A percentile compares a stretch with the other conserved stretches of the same genome.
These are phyloP conservation scores for Toxotes lorentzi DNA, from an alignment of 2,797 vertebrate genomes.

Conservation along the genomic window DNA sequence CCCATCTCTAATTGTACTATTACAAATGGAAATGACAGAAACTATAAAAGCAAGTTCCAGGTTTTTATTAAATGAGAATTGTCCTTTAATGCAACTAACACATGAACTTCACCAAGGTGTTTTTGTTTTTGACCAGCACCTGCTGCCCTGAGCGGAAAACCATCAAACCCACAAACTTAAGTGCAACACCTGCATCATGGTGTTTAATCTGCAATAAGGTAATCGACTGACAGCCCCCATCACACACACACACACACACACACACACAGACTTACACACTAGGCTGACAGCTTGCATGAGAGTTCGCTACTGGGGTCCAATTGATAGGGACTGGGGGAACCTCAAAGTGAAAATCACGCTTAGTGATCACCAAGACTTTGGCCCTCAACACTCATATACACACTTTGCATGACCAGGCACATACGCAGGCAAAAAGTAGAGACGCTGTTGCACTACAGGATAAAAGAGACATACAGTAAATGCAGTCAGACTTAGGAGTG, in stretches of 20 bases:
- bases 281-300: constrained; percentile 20
- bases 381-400: constrained; percentile 15
- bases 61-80: background rate
- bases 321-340: constrained; percentile 66
- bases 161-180: constrained; percentile 1
- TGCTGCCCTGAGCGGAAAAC: background rate
- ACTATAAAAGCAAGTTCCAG: background rate
- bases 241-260: constrained; percentile 4
- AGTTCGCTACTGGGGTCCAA: constrained; percentile 48
- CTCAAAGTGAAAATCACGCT: constrained; percentile 65
- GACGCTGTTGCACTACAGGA: background rate
- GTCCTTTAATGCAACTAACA: background rate
- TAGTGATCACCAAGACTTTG: constrained; percentile 58
- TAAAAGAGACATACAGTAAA: background rate
- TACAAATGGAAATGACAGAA: background rate
- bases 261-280: background rate
- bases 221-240: constrained; percentile 50
- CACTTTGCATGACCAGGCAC: background rate
- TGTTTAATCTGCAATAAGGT: constrained; percentile 14
- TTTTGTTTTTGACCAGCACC: background rate
- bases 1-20: background rate
- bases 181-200: background rate
- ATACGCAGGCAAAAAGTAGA: constrained; percentile 1
- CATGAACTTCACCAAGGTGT: background rate
- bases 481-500: background rate